Evolutionary conservation across 2,113 vertebrate species (phyloP).

Genomic region (Girardinichthys multiradiatus): DNA sequence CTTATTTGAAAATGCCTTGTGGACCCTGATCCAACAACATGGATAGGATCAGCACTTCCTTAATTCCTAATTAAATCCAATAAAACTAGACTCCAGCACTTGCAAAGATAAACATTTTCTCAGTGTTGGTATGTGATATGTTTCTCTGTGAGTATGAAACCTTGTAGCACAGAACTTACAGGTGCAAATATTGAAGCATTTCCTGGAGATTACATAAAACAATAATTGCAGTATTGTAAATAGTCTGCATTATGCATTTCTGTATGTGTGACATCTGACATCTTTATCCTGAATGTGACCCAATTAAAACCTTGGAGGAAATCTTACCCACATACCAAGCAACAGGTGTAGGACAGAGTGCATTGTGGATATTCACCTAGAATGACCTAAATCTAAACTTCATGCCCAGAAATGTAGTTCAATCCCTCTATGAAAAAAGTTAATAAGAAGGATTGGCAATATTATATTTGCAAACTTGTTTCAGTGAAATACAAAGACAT

Average conservation of each 20-base stretch:
- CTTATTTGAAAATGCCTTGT: background rate
- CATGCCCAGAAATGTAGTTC: conserved; percentile 13
- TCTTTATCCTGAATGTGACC: conserved; percentile 56
- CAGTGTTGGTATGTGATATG: background rate
- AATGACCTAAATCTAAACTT: conserved; percentile 43
- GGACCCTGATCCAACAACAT: no score
- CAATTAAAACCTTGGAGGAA: conserved; percentile 60
- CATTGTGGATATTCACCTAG: conserved; percentile 35
- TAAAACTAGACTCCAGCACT: background rate
- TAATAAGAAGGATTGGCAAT: background rate
- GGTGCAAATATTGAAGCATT: conserved; percentile 38
- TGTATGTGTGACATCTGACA: conserved; percentile 30
- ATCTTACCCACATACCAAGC: conserved; percentile 57
- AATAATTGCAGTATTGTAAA: conserved; percentile 22
- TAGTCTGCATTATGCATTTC: conserved; percentile 30
- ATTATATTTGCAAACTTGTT: background rate
- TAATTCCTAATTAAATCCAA: background rate
- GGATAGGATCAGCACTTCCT: background rate
- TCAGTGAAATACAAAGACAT: background rate
- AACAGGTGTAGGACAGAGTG: conserved; percentile 52
- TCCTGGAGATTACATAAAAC: conserved; percentile 42
- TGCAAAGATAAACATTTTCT: background rate
- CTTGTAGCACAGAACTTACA: background rate
- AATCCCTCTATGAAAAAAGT: background rate
- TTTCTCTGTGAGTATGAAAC: background rate